These are phyloP conservation scores for Sphecodes monilicornis DNA, from an alignment of 2,888 invertebrate genomes.

Conservation along the genomic window DNA sequence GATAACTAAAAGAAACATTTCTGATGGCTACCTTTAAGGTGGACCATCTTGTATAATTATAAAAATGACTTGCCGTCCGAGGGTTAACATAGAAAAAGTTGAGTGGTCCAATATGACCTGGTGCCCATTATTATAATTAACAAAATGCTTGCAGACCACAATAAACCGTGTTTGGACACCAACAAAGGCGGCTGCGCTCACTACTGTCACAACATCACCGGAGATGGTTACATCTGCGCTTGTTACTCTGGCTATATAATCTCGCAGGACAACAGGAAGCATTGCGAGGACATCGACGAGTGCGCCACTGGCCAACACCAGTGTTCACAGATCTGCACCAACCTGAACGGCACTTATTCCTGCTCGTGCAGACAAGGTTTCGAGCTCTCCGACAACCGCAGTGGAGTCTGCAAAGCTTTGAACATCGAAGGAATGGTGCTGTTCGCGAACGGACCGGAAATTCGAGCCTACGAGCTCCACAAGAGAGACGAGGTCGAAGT, in stretches of 20 bases:
- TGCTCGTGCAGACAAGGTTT: conserved; percentile 96
- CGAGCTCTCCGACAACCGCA: conserved; percentile 89
- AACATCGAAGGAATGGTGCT: conserved; percentile 88
- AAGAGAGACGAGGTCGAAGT: conserved; percentile 91
- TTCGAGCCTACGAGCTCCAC: conserved; percentile 89
- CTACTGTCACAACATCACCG: conserved; percentile 93
- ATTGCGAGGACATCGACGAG: conserved; percentile 95
- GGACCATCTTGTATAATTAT: too few relatives aligned
- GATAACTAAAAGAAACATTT: too few relatives aligned
- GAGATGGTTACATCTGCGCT: conserved; percentile 94
- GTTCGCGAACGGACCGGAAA: conserved; percentile 94
- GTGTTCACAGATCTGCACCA: conserved; percentile 97
- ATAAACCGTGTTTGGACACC: conserved; percentile 82
- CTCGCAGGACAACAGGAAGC: conserved; percentile 91
- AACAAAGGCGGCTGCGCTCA: conserved; percentile 95
- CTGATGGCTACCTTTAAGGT: too few relatives aligned
- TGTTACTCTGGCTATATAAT: conserved; percentile 95
- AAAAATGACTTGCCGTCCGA: too few relatives aligned
- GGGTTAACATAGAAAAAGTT: too few relatives aligned
- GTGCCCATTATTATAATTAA: not conserved
- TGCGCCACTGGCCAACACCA: conserved; percentile 93
- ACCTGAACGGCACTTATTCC: conserved; percentile 94
- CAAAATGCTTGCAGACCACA: conserved; percentile 80
- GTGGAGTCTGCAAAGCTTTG: conserved; percentile 92
- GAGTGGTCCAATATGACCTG: not conserved